A percentile compares a stretch with the other conserved stretches of the same genome.
Conservation (phyloP, 1,140 invertebrate genomes). For the Drosophila lacteicornis region DNA sequence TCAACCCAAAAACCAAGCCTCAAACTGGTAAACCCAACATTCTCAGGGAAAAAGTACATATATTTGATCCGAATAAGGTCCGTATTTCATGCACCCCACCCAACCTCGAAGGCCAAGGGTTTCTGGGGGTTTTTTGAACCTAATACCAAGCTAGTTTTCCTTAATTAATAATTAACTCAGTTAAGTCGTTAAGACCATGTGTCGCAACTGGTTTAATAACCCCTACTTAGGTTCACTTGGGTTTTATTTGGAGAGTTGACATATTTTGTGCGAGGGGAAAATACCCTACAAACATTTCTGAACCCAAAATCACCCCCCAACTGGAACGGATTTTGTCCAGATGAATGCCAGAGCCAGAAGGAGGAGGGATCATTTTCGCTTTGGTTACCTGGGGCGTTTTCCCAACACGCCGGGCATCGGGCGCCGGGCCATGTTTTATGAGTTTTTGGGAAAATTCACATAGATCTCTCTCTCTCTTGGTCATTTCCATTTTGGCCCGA, state of each 20-base stretch:
- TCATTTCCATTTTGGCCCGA: constrained; percentile 23
- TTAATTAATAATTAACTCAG: too few relatives aligned
- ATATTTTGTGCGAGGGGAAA: not conserved
- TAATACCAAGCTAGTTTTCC: not conserved
- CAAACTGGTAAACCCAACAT: not conserved
- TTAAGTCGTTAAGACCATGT: not conserved
- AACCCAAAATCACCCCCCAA: not conserved
- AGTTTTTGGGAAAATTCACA: constrained; percentile 24
- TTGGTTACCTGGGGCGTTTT: constrained; percentile 25
- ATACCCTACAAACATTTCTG: not conserved
- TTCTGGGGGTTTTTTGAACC: not conserved
- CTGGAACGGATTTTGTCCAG: constrained; percentile 11
- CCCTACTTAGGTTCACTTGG: not conserved
- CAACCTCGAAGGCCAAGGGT: not conserved
- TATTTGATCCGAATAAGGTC: too few relatives aligned
- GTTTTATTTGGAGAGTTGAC: not conserved
- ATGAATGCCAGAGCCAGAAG: not conserved
- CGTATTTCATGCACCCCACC: not conserved
- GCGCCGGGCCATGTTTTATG: constrained; percentile 29
- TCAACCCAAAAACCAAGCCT: constrained; percentile 8
- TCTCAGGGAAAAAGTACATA: not conserved
- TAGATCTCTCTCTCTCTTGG: not conserved
- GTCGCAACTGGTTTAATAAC: constrained; percentile 11
- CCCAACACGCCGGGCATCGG: constrained; percentile 19
- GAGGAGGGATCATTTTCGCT: not conserved